Evolutionary conservation across 2,888 invertebrate genomes (phyloP).

Genomic region (Endomychus coccineus): DNA sequence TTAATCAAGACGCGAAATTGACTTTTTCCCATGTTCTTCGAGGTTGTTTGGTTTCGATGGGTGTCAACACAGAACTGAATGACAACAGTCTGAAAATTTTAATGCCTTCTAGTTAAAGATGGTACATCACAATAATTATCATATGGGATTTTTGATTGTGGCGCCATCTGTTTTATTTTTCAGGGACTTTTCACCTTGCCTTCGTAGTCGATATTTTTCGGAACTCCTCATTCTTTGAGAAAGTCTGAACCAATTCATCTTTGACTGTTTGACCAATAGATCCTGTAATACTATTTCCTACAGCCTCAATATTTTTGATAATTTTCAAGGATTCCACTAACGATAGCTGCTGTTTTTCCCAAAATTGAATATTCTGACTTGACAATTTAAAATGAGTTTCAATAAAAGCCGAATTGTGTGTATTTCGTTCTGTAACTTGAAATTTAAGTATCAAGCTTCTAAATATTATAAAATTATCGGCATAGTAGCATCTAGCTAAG

Average conservation of each 20-base stretch:
- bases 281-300: neutral
- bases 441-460: slow-evolving; percentile 7
- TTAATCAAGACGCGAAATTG: too few species aligned
- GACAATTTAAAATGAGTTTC: neutral
- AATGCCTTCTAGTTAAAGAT: too few species aligned
- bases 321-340: neutral
- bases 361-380: slow-evolving; percentile 1
- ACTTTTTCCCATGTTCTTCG: too few species aligned
- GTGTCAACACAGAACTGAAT: too few species aligned
- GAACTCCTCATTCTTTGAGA: slow-evolving; percentile 6
- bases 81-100: too few species aligned
- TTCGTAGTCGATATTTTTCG: too few species aligned
- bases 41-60: too few species aligned
- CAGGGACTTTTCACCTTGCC: too few species aligned
- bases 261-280: slow-evolving; percentile 4
- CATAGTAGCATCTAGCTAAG: slow-evolving; percentile 14
- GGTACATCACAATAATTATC: too few species aligned
- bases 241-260: slow-evolving; percentile 1
- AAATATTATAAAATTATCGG: slow-evolving; percentile 9
- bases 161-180: too few species aligned
- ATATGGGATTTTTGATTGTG: too few species aligned
- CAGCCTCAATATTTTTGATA: slow-evolving; percentile 1
- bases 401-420: slow-evolving; percentile 1
- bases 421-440: neutral
- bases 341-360: neutral